phyloP scores from a whole-genome alignment of 2,113 vertebrate species.

The Grallaria varia region DNA sequence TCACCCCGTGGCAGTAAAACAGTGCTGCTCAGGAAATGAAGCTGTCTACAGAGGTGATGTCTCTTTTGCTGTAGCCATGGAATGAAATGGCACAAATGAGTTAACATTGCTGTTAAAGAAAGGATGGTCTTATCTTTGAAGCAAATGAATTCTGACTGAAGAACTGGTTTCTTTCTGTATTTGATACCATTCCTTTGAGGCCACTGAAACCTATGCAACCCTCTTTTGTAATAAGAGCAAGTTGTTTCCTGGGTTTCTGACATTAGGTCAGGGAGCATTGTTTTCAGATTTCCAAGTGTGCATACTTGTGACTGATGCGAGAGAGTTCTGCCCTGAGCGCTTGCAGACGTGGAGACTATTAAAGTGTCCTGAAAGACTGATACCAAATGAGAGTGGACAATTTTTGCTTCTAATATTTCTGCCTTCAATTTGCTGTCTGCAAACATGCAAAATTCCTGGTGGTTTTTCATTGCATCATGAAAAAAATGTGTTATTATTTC shows the following conservation, averaged over 20 bases:
- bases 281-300: not conserved
- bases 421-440: not conserved
- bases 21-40: not conserved
- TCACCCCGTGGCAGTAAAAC: not conserved
- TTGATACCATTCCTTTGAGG: not conserved
- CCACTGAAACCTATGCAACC: not conserved
- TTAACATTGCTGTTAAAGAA: not conserved
- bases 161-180: not conserved
- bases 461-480: not conserved
- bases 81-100: not conserved
- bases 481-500: not conserved
- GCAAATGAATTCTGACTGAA: not conserved
- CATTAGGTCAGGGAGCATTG: not conserved
- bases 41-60: not conserved
- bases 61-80: accelerated
- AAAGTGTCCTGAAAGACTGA: not conserved
- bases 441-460: not conserved
- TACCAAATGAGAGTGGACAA: not conserved
- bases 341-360: not conserved
- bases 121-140: not conserved
- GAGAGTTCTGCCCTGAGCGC: not conserved
- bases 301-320: accelerated
- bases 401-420: not conserved
- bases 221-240: not conserved
- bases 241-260: not conserved